Percentiles rank a stretch among this genome's conserved stretches.
Evolutionary conservation across 1,140 invertebrate species (phyloP).

Genomic region (Eumaeus atala): DNA sequence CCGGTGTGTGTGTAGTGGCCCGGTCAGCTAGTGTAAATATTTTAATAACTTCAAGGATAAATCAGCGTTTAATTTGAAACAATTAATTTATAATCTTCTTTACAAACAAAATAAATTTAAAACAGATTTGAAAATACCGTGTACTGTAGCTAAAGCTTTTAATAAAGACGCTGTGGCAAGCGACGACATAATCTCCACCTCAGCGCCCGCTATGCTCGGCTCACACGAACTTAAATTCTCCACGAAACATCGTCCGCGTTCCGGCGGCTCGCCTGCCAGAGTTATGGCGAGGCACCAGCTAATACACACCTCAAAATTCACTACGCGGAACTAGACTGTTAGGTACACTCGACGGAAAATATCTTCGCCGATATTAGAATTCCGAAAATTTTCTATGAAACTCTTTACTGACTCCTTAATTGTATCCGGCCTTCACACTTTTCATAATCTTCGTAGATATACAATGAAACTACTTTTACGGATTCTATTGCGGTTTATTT

Average conservation of each 20-base stretch:
- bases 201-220: conserved; percentile 5
- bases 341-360: neutral
- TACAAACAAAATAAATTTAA: neutral
- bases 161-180: neutral
- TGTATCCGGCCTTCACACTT: too few species aligned
- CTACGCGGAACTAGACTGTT: neutral
- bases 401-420: too few species aligned
- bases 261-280: neutral
- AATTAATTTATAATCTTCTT: neutral
- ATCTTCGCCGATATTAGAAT: neutral
- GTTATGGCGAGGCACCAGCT: conserved; percentile 1
- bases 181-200: conserved; percentile 1
- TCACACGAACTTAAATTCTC: conserved; percentile 3
- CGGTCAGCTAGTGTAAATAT: too few species aligned
- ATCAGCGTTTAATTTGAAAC: neutral
- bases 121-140: neutral
- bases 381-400: conserved; percentile 17
- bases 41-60: too few species aligned
- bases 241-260: conserved; percentile 12
- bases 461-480: too few species aligned
- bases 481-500: too few species aligned
- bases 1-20: too few species aligned
- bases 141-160: neutral
- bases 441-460: too few species aligned
- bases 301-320: conserved; percentile 6